A percentile compares a stretch with the other conserved stretches of the same genome.
Conservation (phyloP, 2,888 invertebrate species). For the Tachystola acroxantha region DNA sequence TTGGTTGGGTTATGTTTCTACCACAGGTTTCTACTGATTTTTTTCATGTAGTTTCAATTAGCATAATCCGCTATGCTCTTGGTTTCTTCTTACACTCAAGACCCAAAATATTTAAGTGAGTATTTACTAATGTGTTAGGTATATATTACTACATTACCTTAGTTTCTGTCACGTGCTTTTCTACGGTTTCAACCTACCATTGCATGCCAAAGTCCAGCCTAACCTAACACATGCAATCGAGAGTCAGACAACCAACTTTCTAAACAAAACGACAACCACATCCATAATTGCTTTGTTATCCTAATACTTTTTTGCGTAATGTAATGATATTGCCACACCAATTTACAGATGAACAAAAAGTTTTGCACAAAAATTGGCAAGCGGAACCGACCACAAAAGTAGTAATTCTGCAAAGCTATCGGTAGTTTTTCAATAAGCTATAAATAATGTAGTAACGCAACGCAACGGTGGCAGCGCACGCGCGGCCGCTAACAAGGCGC, state of each 20-base stretch:
- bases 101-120: no score
- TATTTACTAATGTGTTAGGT: no score
- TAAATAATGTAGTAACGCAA: conserved; percentile 69
- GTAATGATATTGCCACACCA: conserved; percentile 9
- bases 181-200: no score
- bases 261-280: conserved; percentile 15
- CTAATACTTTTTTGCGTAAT: conserved; percentile 23
- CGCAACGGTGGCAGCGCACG: conserved; percentile 64
- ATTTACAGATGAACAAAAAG: conserved; percentile 16
- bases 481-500: conserved; percentile 58
- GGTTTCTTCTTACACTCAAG: no score
- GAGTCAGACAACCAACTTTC: conserved; percentile 9
- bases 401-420: conserved; percentile 49
- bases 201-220: no score
- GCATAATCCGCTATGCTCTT: no score
- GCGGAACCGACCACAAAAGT: conserved; percentile 41
- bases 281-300: conserved; percentile 20
- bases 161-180: no score
- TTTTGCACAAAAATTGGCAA: conserved; percentile 22
- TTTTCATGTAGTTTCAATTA: no score
- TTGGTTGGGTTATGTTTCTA: no score
- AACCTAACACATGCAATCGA: no score
- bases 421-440: conserved; percentile 75
- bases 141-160: no score
- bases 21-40: no score